phyloP scores from a whole-genome alignment of 2,797 vertebrate species.

The Trachurus trachurus region DNA sequence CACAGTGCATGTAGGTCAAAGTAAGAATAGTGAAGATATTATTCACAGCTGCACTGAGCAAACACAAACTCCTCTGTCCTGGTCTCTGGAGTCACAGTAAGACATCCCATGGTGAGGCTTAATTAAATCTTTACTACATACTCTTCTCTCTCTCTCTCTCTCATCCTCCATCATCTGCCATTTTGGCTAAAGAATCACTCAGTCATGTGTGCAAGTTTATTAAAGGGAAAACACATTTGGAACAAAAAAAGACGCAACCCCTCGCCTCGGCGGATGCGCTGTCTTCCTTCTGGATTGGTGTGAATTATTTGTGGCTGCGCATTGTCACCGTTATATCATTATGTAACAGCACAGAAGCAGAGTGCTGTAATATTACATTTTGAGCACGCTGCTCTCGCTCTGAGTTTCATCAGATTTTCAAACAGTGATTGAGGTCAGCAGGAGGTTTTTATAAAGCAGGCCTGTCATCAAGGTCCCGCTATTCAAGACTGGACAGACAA shows the following conservation, averaged over 20 bases:
- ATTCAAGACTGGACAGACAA: slow-evolving; percentile 70
- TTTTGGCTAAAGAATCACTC: slow-evolving; percentile 73
- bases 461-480: slow-evolving; percentile 55
- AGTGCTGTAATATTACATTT: slow-evolving; percentile 28
- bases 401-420: slow-evolving; percentile 40
- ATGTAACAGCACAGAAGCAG: slow-evolving; percentile 51
- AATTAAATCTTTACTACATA: slow-evolving; percentile 80
- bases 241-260: slow-evolving; percentile 22
- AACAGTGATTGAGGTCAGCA: slow-evolving; percentile 46
- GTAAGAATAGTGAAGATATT: slow-evolving; percentile 74
- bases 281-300: slow-evolving; percentile 41
- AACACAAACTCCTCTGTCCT: slow-evolving; percentile 78
- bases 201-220: slow-evolving; percentile 68
- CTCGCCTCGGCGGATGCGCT: slow-evolving; percentile 16
- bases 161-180: slow-evolving; percentile 78
- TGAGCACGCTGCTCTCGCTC: slow-evolving; percentile 21
- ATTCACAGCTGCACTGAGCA: slow-evolving; percentile 75
- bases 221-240: slow-evolving; percentile 64
- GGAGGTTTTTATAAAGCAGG: slow-evolving; percentile 54
- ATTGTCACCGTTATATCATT: slow-evolving; percentile 56
- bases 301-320: slow-evolving; percentile 51
- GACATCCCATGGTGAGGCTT: slow-evolving; percentile 79
- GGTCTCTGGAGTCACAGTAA: slow-evolving; percentile 67
- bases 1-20: slow-evolving; percentile 73
- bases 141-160: slow-evolving; percentile 59